Conservation (phyloP, 2,797 vertebrate genomes). For the Microctenopoma steveboyesi region DNA sequence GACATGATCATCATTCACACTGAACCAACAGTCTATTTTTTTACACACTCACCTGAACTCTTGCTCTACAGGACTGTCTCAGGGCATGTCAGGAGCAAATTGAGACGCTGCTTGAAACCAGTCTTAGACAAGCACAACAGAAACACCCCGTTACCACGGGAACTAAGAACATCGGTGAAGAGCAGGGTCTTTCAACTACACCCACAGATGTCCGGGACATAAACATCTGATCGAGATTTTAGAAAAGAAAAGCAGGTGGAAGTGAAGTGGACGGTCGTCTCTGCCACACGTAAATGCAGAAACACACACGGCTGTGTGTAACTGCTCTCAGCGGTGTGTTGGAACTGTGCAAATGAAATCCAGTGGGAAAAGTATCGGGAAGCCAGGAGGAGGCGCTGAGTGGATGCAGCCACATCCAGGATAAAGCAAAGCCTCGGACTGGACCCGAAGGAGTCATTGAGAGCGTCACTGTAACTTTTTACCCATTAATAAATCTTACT, state of each 20-base stretch:
- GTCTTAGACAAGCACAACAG: slow-evolving; percentile 89
- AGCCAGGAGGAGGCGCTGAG: not conserved
- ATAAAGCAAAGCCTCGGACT: not conserved
- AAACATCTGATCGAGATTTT: slow-evolving; percentile 86
- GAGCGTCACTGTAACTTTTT: not conserved
- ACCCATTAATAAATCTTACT: not conserved
- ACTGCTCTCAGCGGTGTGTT: slow-evolving; percentile 1
- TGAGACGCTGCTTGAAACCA: slow-evolving; percentile 91
- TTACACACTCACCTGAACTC: not conserved
- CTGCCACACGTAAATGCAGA: not conserved
- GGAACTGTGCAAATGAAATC: slow-evolving; percentile 2
- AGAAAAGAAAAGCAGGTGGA: not conserved
- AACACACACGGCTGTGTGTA: slow-evolving; percentile 5
- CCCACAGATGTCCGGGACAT: slow-evolving; percentile 94
- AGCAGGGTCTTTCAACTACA: slow-evolving; percentile 90
- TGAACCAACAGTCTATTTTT: not conserved
- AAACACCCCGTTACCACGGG: slow-evolving; percentile 82
- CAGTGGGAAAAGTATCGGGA: not conserved
- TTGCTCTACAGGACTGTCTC: slow-evolving; percentile 89
- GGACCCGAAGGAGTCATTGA: not conserved
- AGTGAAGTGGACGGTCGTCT: not conserved
- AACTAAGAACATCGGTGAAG: slow-evolving; percentile 89
- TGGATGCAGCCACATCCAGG: not conserved
- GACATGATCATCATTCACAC: not conserved
- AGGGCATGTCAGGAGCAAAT: slow-evolving; percentile 96